These are phyloP conservation scores for Rattus rattus DNA, from an alignment of 2,113 vertebrate genomes.

Conservation along the genomic window DNA sequence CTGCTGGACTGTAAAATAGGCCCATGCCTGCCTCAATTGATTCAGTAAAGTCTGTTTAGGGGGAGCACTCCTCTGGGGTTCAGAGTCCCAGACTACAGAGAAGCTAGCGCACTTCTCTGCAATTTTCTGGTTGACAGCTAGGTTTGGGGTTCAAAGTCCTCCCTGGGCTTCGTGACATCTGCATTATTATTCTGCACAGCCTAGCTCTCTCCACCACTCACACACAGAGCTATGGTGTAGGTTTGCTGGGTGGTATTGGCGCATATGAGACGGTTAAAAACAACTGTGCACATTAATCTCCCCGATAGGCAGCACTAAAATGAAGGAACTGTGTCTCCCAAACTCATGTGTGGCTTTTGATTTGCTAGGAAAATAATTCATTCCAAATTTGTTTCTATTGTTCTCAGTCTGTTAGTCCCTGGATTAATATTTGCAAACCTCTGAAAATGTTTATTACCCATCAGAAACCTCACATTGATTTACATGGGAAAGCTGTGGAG, in stretches of 20 bases:
- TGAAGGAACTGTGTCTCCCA: not conserved
- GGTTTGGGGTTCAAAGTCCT: not conserved
- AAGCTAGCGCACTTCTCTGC: not conserved
- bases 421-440: conserved; percentile 19
- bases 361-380: not conserved
- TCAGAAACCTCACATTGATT: not conserved
- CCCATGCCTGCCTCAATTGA: not conserved
- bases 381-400: not conserved
- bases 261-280: not conserved
- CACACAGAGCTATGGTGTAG: not conserved
- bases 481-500: not conserved
- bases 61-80: not conserved
- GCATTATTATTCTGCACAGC: not conserved
- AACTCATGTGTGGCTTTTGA: not conserved
- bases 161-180: not conserved
- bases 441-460: not conserved
- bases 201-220: not conserved
- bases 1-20: conserved; percentile 73
- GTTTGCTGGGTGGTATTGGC: too few species aligned
- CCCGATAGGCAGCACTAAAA: not conserved
- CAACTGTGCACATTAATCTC: not conserved
- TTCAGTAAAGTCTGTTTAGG: not conserved
- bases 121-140: rapidly evolving
- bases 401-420: not conserved
- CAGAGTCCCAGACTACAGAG: not conserved